Base-by-base conservation (phyloP, 1,140 invertebrate genomes). In the Pseudoatta argentina region DNA sequence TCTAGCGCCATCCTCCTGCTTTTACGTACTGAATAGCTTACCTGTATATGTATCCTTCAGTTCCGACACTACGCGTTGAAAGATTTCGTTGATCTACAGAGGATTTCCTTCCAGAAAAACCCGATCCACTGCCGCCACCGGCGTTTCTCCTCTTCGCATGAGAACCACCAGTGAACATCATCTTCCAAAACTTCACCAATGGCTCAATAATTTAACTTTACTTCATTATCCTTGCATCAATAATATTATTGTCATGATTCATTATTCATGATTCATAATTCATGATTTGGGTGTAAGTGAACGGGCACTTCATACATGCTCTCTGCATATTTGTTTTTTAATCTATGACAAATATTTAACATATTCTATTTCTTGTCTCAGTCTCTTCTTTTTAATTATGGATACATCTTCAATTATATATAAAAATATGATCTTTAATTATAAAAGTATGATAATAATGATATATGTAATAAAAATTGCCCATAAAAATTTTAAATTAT, bases 151-250 rank as follows among this genome's bases (percentile, higher is more conserved):
- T 95, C 86, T 95, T 95, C 21, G 94, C 94, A 81, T 96, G 96
- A 18, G 95, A 95, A 24, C 95, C 95, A 66, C 95, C 95, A 44
- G 96, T 96, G 93, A 96, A 96, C 96, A 96, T 96, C 96, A 96
- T 96, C 85, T 86, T 91, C 39, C n/a, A 78, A 18, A 18, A 55
- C n/a, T 64, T 77, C 21, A 77, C 6, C 34, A 21, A 51, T 24
- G 12, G 69, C 51, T 86, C n/a, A 59, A 44, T 44, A 7, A 59
- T 34, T n/a, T 48, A 24, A 64, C 18, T 39, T 39, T 39, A 39
- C 34, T 24, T 75, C 24, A 5, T 61, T 48, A 55, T 0, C 8
- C 34, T 86, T 8, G 14, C 48, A 16, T 63, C 30, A n/a, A 48
- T 51, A 14, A 48, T 51, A 30, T n/a, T 24, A 79, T 39, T 30